Evolutionary conservation across 1,140 invertebrate genomes (phyloP).

Genomic region (Drosophila saltans): DNA sequence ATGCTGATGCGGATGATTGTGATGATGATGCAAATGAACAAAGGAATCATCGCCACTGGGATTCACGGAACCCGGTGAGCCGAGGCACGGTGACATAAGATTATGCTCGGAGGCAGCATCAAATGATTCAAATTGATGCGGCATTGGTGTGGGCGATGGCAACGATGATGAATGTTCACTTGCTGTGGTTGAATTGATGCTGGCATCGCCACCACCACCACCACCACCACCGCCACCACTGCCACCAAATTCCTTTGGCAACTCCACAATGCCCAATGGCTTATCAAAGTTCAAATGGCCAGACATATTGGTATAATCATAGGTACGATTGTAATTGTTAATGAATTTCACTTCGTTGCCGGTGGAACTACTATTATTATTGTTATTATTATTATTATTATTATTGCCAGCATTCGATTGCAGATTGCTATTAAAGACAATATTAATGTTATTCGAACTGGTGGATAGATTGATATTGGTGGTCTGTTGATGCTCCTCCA

Average conservation of each 20-base stretch:
- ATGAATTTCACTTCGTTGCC: conserved; percentile 82
- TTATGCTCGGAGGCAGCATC: conserved; percentile 77
- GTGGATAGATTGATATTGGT: conserved; percentile 80
- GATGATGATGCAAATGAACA: conserved; percentile 69
- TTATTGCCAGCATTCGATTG: conserved; percentile 23
- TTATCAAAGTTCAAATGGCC: conserved; percentile 77
- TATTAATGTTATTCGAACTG: conserved; percentile 81
- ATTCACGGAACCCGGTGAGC: conserved; percentile 67
- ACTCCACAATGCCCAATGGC: conserved; percentile 71
- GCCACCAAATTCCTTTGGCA: conserved; percentile 64
- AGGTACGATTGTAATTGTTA: conserved; percentile 76
- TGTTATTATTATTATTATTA: no score
- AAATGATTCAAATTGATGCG: conserved; percentile 74
- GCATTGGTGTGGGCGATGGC: conserved; percentile 53
- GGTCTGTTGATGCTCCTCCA: conserved; percentile 29
- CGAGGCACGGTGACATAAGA: conserved; percentile 71
- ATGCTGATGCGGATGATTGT: conserved; percentile 43
- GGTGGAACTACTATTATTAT: conserved; percentile 26
- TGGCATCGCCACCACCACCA: conserved; percentile 22
- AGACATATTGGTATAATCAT: conserved; percentile 82
- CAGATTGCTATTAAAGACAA: conserved; percentile 67
- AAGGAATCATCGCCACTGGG: conserved; percentile 65
- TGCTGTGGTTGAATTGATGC: conserved; percentile 47
- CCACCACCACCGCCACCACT: conserved; percentile 23
- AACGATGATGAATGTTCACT: conserved; percentile 75